phyloP scores from a whole-genome alignment of 2,888 invertebrate species.

The Tromatobia lineatoria region DNA sequence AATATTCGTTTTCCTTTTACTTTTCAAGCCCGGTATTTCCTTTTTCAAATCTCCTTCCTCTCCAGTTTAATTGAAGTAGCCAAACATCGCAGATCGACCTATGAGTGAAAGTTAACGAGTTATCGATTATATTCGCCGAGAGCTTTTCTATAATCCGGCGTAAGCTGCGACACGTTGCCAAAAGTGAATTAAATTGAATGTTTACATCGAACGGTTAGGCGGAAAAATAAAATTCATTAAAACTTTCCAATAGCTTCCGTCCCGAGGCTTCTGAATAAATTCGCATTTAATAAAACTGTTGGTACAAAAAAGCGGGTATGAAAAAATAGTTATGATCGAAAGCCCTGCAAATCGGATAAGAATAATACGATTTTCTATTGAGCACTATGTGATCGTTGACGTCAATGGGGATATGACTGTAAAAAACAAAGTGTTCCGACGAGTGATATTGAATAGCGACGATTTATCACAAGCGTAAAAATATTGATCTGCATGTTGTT shows the following conservation, averaged over 20 bases:
- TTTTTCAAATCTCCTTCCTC: not conserved
- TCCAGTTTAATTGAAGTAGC: not conserved
- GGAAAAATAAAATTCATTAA: conserved; percentile 6
- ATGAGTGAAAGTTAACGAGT: not conserved
- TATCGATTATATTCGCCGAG: not conserved
- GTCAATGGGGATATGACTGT: not conserved
- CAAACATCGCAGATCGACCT: not conserved
- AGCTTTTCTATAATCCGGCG: not conserved
- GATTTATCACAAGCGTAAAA: conserved; percentile 39
- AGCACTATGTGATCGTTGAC: not conserved
- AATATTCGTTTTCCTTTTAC: not conserved
- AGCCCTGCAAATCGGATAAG: not conserved
- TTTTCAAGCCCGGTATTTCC: not conserved
- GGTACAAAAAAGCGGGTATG: not conserved
- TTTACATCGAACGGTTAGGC: not conserved
- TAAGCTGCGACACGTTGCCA: not conserved
- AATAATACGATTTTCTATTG: conserved; percentile 1
- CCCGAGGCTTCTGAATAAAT: not conserved
- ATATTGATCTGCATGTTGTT: conserved; percentile 39
- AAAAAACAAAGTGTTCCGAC: conserved; percentile 16
- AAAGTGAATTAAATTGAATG: conserved; percentile 14
- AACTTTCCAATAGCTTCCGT: conserved; percentile 7
- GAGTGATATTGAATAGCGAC: not conserved
- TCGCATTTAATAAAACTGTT: not conserved
- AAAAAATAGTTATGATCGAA: not conserved